These are phyloP conservation scores for Hippocampus guttulatus DNA, from an alignment of 2,113 vertebrate genomes.

Conservation along the genomic window DNA sequence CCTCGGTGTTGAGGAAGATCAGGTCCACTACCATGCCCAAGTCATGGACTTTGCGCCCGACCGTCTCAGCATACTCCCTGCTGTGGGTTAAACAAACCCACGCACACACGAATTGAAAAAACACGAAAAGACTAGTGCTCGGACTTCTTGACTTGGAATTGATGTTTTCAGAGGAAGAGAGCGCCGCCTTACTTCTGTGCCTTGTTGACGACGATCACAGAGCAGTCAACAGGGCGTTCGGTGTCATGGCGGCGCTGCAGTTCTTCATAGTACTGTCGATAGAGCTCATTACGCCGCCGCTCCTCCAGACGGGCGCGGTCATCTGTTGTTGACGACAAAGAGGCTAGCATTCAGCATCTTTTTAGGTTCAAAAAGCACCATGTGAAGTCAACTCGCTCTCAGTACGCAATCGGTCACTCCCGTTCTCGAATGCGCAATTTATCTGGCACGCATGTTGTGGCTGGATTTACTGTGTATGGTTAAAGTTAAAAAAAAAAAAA, in stretches of 20 bases:
- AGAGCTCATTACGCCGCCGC: slow-evolving; percentile 87
- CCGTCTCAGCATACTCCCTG: slow-evolving; percentile 95
- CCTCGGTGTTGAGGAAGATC: slow-evolving; percentile 98
- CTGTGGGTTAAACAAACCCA: slow-evolving; percentile 24
- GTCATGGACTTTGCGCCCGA: slow-evolving; percentile 93
- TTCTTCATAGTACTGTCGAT: slow-evolving; percentile 94
- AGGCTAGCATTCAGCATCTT: neutral
- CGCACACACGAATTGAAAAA: slow-evolving; percentile 40
- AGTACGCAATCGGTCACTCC: no score
- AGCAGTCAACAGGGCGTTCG: slow-evolving; percentile 93
- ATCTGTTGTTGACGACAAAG: slow-evolving; percentile 30
- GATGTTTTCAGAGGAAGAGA: neutral
- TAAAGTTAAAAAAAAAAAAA: no score
- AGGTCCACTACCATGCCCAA: slow-evolving; percentile 97
- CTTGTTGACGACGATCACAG: slow-evolving; percentile 96
- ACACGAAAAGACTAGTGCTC: neutral
- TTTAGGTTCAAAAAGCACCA: neutral
- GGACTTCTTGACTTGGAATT: neutral
- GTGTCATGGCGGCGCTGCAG: slow-evolving; percentile 90
- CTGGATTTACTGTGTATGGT: no score
- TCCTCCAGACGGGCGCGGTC: slow-evolving; percentile 86
- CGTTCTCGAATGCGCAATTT: no score
- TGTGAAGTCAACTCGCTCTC: neutral
- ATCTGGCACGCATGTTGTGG: no score
- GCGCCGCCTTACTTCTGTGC: slow-evolving; percentile 86